Base-by-base conservation (phyloP, 2,113 vertebrate genomes). In the Heteronetta atricapilla region DNA sequence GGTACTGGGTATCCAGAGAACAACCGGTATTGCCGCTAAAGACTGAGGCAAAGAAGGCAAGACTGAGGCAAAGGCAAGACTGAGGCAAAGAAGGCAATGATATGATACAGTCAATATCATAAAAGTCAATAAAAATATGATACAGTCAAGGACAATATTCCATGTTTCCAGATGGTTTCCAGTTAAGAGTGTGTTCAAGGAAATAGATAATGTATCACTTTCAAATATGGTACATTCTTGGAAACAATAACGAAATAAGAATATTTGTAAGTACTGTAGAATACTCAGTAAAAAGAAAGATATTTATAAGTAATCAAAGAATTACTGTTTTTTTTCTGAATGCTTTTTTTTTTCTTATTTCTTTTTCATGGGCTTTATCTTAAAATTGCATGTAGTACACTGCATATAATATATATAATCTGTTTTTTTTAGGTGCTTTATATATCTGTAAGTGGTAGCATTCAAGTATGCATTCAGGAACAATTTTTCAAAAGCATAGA, bases 401-500 rank as follows among this genome's bases (percentile, higher is more conserved):
- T 52, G 5, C 2, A 66, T 11, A 20, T 5, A 23, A 20, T 53
- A 40, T 63, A 38, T 38, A 38, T 38, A 38, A 38, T 38, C 38
- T 38, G 34, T 38, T 63, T 63, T 78, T 2, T 53, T 34, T 23
- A 60, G 1, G 6, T 42, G 10, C 5, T 53, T 19, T 40, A 44
- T 11, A 13, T 0, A 5, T 34, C 3, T 42, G 53, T 44, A 12
- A 82, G 48, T 4, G n/a, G 4, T 25, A 28, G 2, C 11, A 31
- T 64, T 50, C 34, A 33, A 10, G 12, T 59, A 50, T 15, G 42
- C 20, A 38, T 63, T 84, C 28, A 62, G 31, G 4, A 56, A 3
- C 0, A 79, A 17, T 38, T 66, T 70, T 85, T 67, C 8, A 66
- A 82, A 85, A 89, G 19, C 36, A 58, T 5, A n/a, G 13, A 69